Evolutionary conservation across 2,888 invertebrate species (phyloP), one percentile per base, ranked within the genome.

Genomic region (Acronicta alni): DNA sequence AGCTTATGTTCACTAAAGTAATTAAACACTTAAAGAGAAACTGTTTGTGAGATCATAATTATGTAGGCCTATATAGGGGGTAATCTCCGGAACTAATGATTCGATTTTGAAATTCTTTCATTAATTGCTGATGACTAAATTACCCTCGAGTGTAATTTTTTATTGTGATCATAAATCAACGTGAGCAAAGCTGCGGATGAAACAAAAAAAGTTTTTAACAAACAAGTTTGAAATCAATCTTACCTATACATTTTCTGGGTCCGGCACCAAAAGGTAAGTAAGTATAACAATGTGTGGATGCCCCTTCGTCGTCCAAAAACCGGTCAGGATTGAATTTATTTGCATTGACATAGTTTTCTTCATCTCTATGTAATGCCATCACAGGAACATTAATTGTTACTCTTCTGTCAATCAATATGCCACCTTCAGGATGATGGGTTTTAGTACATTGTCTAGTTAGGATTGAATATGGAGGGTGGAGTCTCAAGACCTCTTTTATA

Each of bases 261-360:
- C 94, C 94, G 14, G 86, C 88, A 37, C 94, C 93, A 72, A 92
- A 94, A 6, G 94, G 92, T 52, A 93, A 76, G 76, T 85, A 93
- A 0, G 88, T 74, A 59, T 84, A 87, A 46, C 84, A 81, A 58
- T 87, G 84, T 18, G 77, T 81, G 0, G 78, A 72, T 0, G 82
- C 69, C 26, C 74, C 80, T 42, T 85, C 83, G 18, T 80, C 83
- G 52, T 83, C 77, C 54, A 86, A 75, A 75, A 91, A 93, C 45
- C 94, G 83, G n/a, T 89, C 89, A 9, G 94, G 94, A 43, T 88
- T 87, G 66, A 90, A 94, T 7, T 62, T 64, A 14, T 80, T 66
- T 1, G 92, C 84, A n/a, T 89, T 81, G 15, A 85, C 78, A 64
- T 88, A 92, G 72, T 89, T 79, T 14, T 82, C 83, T 39, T 83